Evolutionary conservation across 37 sponge, comb jelly and placozoan genomes (phyloP), one percentile per base, ranked within the genome.

Genomic region (Sycon ciliatum): DNA sequence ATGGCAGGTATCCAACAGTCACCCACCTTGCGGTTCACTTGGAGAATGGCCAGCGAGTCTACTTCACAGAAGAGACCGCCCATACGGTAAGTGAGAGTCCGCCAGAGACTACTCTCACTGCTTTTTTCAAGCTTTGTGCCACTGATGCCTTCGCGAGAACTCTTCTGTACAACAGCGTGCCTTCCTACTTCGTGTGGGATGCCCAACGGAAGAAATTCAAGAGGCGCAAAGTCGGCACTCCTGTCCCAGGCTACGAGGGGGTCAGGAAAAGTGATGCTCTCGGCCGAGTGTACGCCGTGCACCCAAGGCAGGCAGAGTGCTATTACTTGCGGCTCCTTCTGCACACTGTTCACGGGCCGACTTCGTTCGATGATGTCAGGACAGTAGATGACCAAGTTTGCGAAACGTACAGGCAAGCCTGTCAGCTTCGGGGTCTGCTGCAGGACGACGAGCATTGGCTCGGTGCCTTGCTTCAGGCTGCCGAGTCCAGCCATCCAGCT

Each of bases 261-360:
- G 55, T 77, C 66, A 77, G 56, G 36, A 65, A 56, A 69, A 40
- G 46, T 34, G 56, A 3, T 36, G 64, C 77, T n/a, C 35, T 81
- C 40, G 73, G 83, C 1, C 42, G 69, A 16, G 56, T 82, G 2
- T 74, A 79, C 77, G 75, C 65, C 61, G 39, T 75, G 72, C 53
- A 65, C 33, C 80, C 71, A 33, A 75, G 38, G 23, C 71, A 76
- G 57, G 63, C 61, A 0, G 73, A 82, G 18, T 78, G 77, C 71
- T 82, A 62, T 67, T 78, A 68, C 53, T 49, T 82, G 16, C 72
- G 74, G 7, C 27, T 82, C n/a, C 78, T 82, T 29, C 39, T 82
- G 27, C 83, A 82, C 49, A 35, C 69, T 27, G 67, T 71, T 24
- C 34, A 40, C 23, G 83, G 78, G 28, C 32, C 73, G 33, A 56